A percentile compares a stretch with the other conserved stretches of the same genome.
Evolutionary conservation across 2,888 invertebrate genomes (phyloP).

Genomic region (Phengaris alcon): DNA sequence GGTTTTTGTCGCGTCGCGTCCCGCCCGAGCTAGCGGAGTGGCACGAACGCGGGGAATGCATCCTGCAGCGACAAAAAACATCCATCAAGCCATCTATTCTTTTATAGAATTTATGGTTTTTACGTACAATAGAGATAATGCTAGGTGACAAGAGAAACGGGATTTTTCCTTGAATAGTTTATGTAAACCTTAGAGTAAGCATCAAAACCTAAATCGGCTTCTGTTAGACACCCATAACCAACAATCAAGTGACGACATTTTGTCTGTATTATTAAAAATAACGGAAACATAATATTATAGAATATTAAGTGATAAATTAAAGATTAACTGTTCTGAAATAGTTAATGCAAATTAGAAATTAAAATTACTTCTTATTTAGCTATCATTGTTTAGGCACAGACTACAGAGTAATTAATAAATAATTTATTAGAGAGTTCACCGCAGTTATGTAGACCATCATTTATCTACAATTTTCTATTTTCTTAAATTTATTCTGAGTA

Average conservation of each 20-base stretch:
- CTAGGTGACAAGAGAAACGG: neutral
- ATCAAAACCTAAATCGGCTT: no score
- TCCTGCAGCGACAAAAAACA: conserved; percentile 13
- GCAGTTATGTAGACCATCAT: neutral
- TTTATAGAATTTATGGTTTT: conserved; percentile 13
- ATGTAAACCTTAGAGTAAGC: no score
- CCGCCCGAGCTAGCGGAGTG: neutral
- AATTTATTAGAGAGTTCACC: neutral
- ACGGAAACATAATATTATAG: no score
- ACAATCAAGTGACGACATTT: no score
- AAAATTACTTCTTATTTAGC: neutral
- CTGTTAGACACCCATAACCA: no score
- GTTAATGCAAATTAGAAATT: no score
- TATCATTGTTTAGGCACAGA: neutral
- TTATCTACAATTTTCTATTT: neutral
- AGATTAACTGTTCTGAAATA: no score
- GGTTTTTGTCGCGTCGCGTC: conserved; percentile 25
- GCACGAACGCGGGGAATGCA: conserved; percentile 23
- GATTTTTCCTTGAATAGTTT: neutral
- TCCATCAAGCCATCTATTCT: conserved; percentile 15
- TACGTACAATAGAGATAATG: neutral
- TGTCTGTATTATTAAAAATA: no score
- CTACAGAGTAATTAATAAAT: neutral
- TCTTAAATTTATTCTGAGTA: neutral
- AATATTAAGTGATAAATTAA: no score